A percentile compares a stretch with the other conserved stretches of the same genome.
phyloP scores from a whole-genome alignment of 1,140 invertebrate species.

The Drosophila azteca region DNA sequence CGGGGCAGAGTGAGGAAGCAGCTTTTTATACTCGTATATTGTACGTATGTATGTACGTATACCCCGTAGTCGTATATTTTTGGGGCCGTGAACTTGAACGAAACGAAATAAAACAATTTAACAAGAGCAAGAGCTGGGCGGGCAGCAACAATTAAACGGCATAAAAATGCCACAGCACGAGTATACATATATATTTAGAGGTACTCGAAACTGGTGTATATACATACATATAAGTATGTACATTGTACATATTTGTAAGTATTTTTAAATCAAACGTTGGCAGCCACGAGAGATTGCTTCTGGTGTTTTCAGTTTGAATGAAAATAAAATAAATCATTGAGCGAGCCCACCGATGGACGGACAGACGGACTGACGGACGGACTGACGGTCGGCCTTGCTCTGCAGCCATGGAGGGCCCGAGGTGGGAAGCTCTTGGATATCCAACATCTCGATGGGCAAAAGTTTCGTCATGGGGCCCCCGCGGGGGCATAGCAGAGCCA shows the following conservation, averaged over 20 bases:
- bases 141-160: conserved; percentile 69
- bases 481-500: neutral
- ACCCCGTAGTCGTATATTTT: conserved; percentile 16
- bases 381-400: conserved; percentile 36
- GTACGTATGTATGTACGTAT: neutral
- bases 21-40: conserved; percentile 42
- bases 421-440: conserved; percentile 17
- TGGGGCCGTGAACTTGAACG: conserved; percentile 75
- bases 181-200: too few relatives aligned
- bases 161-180: conserved; percentile 48
- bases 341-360: conserved; percentile 10
- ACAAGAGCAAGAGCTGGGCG: conserved; percentile 62
- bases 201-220: neutral
- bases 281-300: conserved; percentile 45
- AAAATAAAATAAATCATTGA: conserved; percentile 76
- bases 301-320: conserved; percentile 57
- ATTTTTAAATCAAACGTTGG: conserved; percentile 65
- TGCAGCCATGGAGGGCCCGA: conserved; percentile 33
- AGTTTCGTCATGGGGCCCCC: conserved; percentile 15
- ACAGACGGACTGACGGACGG: conserved; percentile 22
- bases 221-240: conserved; percentile 23
- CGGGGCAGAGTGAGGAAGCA: conserved; percentile 45
- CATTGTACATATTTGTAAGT: conserved; percentile 19
- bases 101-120: conserved; percentile 74
- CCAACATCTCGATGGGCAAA: conserved; percentile 14